Conservation (phyloP, 2,113 vertebrate genomes). For the Nematolebias whitei region DNA sequence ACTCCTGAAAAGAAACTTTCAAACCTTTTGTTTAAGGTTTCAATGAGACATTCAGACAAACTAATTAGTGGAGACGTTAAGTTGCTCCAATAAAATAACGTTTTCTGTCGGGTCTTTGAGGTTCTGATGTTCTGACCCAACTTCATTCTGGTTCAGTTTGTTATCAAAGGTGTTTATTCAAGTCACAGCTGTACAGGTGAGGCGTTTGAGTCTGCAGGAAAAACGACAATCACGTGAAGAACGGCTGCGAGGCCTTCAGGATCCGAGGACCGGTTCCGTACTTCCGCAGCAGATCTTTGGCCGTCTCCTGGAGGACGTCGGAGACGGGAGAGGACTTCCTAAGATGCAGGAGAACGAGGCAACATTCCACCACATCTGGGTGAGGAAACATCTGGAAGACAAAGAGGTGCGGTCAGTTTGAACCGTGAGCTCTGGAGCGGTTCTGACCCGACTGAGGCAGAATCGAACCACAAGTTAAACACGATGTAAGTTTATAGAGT, state of each 20-base stretch:
- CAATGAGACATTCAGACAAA: too few relatives aligned
- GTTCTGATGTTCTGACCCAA: background rate
- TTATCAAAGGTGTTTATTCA: constrained; percentile 34
- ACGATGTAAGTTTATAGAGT: too few relatives aligned
- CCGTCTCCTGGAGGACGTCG: constrained; percentile 64
- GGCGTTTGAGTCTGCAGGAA: background rate
- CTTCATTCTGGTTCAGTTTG: background rate
- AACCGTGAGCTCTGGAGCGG: too few relatives aligned
- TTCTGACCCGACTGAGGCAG: too few relatives aligned
- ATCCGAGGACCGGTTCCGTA: constrained; percentile 36
- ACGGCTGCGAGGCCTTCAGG: constrained; percentile 59
- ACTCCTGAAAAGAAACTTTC: background rate
- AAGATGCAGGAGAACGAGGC: constrained; percentile 86
- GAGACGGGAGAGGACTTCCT: constrained; percentile 57
- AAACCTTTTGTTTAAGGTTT: too few relatives aligned
- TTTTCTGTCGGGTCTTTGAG: background rate
- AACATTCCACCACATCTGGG: constrained; percentile 91
- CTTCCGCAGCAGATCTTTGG: constrained; percentile 79
- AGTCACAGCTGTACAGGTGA: constrained; percentile 42
- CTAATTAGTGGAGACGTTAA: too few relatives aligned
- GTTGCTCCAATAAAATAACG: too few relatives aligned
- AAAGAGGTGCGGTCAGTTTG: too few relatives aligned
- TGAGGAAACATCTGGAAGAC: constrained; percentile 81
- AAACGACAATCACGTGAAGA: constrained; percentile 50
- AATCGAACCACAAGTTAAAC: too few relatives aligned